Percentiles rank a stretch among this genome's conserved stretches.
Evolutionary conservation across 2,888 invertebrate genomes (phyloP).

Genomic region (Neoitamus cyanurus): DNA sequence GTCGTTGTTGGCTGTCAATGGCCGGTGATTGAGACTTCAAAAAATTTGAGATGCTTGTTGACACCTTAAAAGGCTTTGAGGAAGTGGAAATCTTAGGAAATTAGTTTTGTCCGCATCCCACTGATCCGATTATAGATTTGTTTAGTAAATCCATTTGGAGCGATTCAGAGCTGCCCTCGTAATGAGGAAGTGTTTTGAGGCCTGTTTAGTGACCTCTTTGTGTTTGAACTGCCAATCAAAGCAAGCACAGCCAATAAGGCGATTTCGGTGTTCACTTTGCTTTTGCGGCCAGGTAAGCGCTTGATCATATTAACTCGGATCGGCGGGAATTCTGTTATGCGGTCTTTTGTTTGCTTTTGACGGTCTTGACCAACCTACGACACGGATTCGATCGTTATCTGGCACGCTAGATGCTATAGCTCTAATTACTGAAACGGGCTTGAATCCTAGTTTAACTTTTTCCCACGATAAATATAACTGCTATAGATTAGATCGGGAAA

Average conservation of each 20-base stretch:
- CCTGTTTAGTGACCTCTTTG: not conserved
- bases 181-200: not conserved
- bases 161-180: not conserved
- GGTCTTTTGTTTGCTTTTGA: too few species aligned
- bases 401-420: too few species aligned
- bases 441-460: too few species aligned
- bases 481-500: too few species aligned
- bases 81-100: conserved; percentile 24
- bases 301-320: not conserved
- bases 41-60: not conserved
- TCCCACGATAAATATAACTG: too few species aligned
- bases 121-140: conserved; percentile 33
- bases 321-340: not conserved
- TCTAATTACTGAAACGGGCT: too few species aligned
- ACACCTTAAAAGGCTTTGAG: conserved; percentile 34
- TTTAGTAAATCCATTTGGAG: not conserved
- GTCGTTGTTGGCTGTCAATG: conserved; percentile 1
- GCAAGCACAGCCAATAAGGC: not conserved
- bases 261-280: not conserved
- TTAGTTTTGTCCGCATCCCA: conserved; percentile 28
- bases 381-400: too few species aligned
- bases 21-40: conserved; percentile 18
- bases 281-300: not conserved
- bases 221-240: not conserved
- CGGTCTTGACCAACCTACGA: too few species aligned